Base-by-base conservation (phyloP, 1,140 invertebrate genomes). In the Dreissena rostriformis region DNA sequence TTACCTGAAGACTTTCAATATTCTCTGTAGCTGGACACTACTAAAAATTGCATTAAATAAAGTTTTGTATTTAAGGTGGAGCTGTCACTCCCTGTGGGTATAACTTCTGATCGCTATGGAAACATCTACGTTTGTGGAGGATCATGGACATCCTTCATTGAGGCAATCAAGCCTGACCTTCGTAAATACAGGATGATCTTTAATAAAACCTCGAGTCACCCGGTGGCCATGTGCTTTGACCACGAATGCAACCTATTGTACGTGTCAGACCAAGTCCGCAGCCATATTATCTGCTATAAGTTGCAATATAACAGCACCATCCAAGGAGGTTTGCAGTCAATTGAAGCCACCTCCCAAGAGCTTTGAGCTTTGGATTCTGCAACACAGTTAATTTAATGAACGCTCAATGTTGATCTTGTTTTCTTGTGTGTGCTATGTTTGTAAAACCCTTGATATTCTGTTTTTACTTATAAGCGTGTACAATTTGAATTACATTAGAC, bases 41-140 rank as follows among this genome's bases (percentile, higher is more conserved):
- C 39, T 39, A 39, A 5, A 39, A 39, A 39, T 39, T 39, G 39
- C 39, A 39, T 39, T 39, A 39, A 5, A 39, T 39, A 39, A 39
- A 39, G 39, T 8, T 39, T 39, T 39, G 8, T 39, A 39, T 79
- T 79, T 55, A 49, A 75, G 72, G 70, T 68, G 19, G 80, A 82
- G 22, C 24, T 74, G 28, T 52, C 80, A 28, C 29, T 82, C 26
- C 80, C 79, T 7, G 51, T 67, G 8, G 80, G 49, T 22, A 74
- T 82, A 26, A 68, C 71, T 2, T n/a, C 15, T 11, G 80, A 75
- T 52, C 66, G 28, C 24, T 67, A 29, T 66, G 71, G 80, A 8
- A 82, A 82, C 51, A 75, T 82, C 24, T 75, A 75, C n/a, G 71
- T 75, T 15, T 75, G 80, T 22, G 80, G 80, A 19, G 80, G 80